Evolutionary conservation across 2,888 invertebrate species (phyloP), one percentile per base, ranked within the genome.

Genomic region (Caenorhabditis angaria): DNA sequence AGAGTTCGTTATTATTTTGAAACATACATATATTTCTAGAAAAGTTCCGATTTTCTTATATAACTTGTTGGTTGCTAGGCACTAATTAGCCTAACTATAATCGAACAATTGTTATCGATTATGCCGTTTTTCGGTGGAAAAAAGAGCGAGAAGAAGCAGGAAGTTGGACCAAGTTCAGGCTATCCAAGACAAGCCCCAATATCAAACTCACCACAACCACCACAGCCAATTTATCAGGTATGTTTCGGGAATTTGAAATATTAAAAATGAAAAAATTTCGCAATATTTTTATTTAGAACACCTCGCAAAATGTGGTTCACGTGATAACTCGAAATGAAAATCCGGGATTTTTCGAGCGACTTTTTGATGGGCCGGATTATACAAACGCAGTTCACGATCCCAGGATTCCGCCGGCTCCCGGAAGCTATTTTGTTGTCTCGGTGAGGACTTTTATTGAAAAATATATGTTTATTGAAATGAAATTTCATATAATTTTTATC

Each of bases 351-450:
- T 58, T 54, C 28, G 71, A 67, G 8, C 65, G 67, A 2, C 56
- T 72, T n/a, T 60, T 72, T 12, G 71, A 72, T 27, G 71, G 71
- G 0, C 71, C 71, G 12, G 71, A 72, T n/a, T 72, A 64, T 55
- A 57, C 59, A 18, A 72, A 72, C 24, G 56, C 59, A 10, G 64
- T 72, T 20, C 71, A 51, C 22, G 71, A 72, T 51, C 51, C 61
- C 2, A 58, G 48, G n/a, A 67, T 72, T n/a, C 71, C 71, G 20
- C 66, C 66, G 18, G 67, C 67, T 18, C 71, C 71, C 4, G 71
- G 71, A 47, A 61, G 56, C 0, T 67, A 32, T 27, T 60, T 59
- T 10, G 61, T 72, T 51, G 55, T 53, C 24, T 56, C 62, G 63
- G 71, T 71, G 48, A 14, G 25, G 18, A 57, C 48, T n/a, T n/a